These are phyloP conservation scores for Zoroaster sp. DNA, from an alignment of 53 echinoderm and acorn worm genomes.

Conservation along the genomic window DNA sequence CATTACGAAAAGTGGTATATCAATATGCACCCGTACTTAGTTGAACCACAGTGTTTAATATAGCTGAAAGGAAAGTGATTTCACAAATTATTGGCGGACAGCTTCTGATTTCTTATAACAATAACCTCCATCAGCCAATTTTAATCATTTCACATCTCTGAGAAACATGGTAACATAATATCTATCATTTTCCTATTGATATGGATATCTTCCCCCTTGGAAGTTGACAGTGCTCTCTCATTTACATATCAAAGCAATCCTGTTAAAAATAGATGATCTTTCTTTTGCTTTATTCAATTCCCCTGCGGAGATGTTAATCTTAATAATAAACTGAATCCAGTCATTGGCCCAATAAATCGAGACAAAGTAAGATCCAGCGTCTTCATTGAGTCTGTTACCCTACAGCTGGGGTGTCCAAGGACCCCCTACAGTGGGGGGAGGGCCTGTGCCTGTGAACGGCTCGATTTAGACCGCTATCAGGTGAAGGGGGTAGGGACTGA, in stretches of 20 bases:
- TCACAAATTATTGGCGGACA: no score
- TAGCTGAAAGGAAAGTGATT: no score
- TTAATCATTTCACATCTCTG: background rate
- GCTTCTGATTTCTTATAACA: no score
- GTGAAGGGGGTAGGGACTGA: background rate
- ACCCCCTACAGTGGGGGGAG: background rate
- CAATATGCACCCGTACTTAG: no score
- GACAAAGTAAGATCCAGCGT: background rate
- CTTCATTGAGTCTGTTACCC: background rate
- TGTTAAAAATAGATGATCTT: slow-evolving; percentile 38
- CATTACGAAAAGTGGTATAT: no score
- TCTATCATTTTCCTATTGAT: background rate
- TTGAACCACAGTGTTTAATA: no score
- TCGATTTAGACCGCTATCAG: background rate
- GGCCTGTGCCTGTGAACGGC: background rate
- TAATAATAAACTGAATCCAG: slow-evolving; percentile 15
- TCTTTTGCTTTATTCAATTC: slow-evolving; percentile 13
- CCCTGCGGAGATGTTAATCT: background rate
- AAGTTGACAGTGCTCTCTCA: slow-evolving; percentile 10
- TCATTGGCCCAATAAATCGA: background rate
- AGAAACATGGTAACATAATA: background rate
- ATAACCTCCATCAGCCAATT: background rate
- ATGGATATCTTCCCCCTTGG: slow-evolving; percentile 27
- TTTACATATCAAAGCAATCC: slow-evolving; percentile 45
- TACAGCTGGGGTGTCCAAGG: background rate